Evolutionary conservation across 2,113 vertebrate genomes (phyloP), one percentile per base, ranked within the genome.

Genomic region (Isichthys henryi): DNA sequence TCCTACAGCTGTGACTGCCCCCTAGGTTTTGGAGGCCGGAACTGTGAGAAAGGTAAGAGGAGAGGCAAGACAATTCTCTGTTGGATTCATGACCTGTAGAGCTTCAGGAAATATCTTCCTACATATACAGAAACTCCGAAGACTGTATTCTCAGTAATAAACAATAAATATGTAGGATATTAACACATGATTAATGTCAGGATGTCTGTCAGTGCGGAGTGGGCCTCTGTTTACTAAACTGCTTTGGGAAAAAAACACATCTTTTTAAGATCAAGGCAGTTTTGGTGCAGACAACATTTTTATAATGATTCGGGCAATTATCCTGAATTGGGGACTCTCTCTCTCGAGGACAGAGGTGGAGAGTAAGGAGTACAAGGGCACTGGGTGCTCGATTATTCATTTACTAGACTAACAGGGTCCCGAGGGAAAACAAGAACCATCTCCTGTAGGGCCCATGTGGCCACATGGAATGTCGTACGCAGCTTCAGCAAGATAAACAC

Each of bases 1-100:
- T 94, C 96, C 0, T 97, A 97, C 95, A 97, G 96, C 91, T 99
- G 98, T 85, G 95, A 97, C 90, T 99, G 98, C 89, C 96, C 95
- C 0, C 95, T 97, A 31, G 98, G 97, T 49, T 98, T 96, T 7
- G 98, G 98, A 90, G 98, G 98, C 90, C 96, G 93, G 89, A 97
- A 94, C 93, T 99, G 98, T 82, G 96, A 97, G 92, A 96, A 97
- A 95, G 97, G 97, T 98, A 93, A 94, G 94, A 13, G 48, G 39
- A 77, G 17, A 50, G 39, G 27, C 48, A 17, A n/a, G 46, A 6
- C 13, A 46, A 77, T 31, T 27, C 66, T 74, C 66, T 74, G 27
- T 74, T 74, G 66, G 15, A 74, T 27, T 74, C 31, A 77, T 35
- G 70, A 35, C 31, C 70, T 39, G 70, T 1, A 74, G 27, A 74